Base-by-base conservation (phyloP, 30 jellyfish, hydroid and myxozoan genomes). In the Cassiopea andromeda region DNA sequence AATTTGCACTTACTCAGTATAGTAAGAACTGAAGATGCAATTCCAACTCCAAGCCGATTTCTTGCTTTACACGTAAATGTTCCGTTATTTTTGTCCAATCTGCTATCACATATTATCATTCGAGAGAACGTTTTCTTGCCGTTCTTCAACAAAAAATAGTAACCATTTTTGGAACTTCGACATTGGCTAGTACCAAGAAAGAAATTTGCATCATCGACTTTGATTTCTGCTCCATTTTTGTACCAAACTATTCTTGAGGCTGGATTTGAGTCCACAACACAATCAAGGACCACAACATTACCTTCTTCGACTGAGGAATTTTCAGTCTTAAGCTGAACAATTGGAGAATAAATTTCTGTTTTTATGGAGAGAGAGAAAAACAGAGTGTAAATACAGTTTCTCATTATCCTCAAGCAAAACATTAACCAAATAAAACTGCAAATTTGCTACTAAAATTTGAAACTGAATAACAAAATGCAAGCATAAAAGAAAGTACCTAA, bases 221-320 rank as follows among this genome's bases (percentile, higher is more conserved):
- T 54, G 48, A 85, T 69, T 48, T 38, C 66, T 6, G 45, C 48
- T 43, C 94, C 94, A 72, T 85, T 81, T 76, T 87, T 90, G 72
- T 43, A 90, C 98, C 98, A 94, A 19, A 83, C 38, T 7, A 94
- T 82, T 47, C 60, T 67, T 1, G 98, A 92, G 13, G 87, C 69
- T n/a, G 98, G 98, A 59, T 94, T 90, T 17, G 98, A 78, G 1
- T 85, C 77, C 81, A 94, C 97, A 59, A 76, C 60, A 59, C 98
- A 94, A 17, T 92, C 43, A 18, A 94, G 81, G 54, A 60, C 49
- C 12, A 90, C 94, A 0, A 92, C 88, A 44, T 77, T 72, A 16
- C 97, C 97, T 68, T 84, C 95, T 60, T 78, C 57, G 19, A 0
- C 44, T 16, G 46, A 57, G 16, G 89, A 46, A 46, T 60, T 73